Percentiles rank a stretch among this genome's conserved stretches.
These are phyloP conservation scores for Andricus grossulariae DNA, from an alignment of 1,140 invertebrate genomes.

Conservation along the genomic window DNA sequence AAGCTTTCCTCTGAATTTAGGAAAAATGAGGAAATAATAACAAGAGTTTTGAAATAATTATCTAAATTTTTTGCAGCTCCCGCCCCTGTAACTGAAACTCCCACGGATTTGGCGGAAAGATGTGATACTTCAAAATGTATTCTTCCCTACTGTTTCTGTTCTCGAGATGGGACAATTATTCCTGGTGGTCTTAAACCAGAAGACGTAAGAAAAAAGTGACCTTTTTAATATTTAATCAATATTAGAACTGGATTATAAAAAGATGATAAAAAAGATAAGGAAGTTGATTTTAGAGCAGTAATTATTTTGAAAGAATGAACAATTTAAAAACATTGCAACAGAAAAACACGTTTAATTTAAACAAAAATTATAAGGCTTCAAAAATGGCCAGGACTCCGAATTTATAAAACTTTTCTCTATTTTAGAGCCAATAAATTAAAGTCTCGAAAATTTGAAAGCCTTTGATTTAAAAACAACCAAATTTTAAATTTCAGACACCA, in stretches of 20 bases:
- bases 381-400: too few species aligned
- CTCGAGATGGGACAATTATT: slow-evolving; percentile 91
- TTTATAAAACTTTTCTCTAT: too few species aligned
- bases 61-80: slow-evolving; percentile 78
- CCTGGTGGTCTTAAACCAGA: slow-evolving; percentile 88
- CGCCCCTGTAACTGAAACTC: slow-evolving; percentile 86
- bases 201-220: slow-evolving; percentile 79
- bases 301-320: too few species aligned
- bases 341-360: too few species aligned
- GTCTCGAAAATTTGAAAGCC: too few species aligned
- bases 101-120: slow-evolving; percentile 84
- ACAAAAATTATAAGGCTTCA: too few species aligned
- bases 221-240: slow-evolving; percentile 33
- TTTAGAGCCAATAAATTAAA: too few species aligned
- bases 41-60: background rate
- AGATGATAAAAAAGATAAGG: background rate
- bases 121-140: slow-evolving; percentile 87
- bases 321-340: too few species aligned
- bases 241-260: background rate
- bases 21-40: too few species aligned
- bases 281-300: background rate
- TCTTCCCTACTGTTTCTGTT: slow-evolving; percentile 95
- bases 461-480: background rate
- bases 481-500: slow-evolving; percentile 82
- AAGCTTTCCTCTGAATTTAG: too few species aligned